Conservation (phyloP, 37 sponge, comb jelly and placozoan species). For the Amphimedon queenslandica region DNA sequence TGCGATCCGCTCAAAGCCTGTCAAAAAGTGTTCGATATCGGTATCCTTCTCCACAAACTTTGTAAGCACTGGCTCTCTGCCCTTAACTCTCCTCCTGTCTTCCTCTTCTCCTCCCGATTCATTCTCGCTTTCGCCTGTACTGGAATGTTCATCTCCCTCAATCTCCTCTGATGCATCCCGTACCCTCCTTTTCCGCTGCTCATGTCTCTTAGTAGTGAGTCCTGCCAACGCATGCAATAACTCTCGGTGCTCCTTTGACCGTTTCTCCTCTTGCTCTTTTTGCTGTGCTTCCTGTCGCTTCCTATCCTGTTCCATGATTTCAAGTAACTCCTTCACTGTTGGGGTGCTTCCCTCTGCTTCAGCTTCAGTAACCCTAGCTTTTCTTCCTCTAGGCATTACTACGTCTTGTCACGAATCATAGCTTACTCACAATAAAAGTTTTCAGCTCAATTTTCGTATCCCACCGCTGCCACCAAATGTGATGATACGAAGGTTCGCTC, state of each 20-base stretch:
- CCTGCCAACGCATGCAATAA: background rate
- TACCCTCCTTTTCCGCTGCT: background rate
- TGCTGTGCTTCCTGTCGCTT: background rate
- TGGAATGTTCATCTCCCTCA: background rate
- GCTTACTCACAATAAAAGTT: background rate
- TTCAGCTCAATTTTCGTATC: background rate
- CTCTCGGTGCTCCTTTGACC: background rate
- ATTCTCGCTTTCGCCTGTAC: background rate
- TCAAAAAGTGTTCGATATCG: background rate
- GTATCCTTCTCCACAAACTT: background rate
- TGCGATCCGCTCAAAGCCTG: background rate
- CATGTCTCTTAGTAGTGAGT: background rate
- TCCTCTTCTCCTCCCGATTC: background rate
- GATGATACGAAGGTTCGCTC: background rate
- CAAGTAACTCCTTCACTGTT: background rate
- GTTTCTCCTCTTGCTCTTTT: background rate
- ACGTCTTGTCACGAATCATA: background rate
- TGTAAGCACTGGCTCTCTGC: background rate
- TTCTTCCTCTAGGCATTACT: background rate
- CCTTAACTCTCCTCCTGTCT: too few species aligned
- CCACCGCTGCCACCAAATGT: conserved; percentile 2
- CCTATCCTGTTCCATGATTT: background rate
- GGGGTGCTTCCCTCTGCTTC: background rate
- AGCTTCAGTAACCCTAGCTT: background rate
- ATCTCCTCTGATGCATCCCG: too few species aligned